These are phyloP conservation scores for Lordiphosa stackelbergi DNA, from an alignment of 1,140 invertebrate species.

Conservation along the genomic window DNA sequence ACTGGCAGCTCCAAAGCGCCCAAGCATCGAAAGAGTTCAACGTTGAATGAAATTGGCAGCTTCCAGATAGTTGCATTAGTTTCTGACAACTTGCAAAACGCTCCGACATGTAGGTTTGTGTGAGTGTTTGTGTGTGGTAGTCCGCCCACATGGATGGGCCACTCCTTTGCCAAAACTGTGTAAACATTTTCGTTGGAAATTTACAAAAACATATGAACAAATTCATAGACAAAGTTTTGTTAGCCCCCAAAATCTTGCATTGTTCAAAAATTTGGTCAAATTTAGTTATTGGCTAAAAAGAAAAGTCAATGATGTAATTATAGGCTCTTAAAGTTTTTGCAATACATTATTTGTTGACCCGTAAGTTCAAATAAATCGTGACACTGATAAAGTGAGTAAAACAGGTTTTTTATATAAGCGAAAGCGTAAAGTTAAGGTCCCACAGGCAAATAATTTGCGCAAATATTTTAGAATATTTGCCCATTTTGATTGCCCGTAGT, in stretches of 20 bases:
- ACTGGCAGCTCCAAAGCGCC: conserved; percentile 37
- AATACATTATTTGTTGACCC: too few species aligned
- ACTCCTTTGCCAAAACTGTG: conserved; percentile 6
- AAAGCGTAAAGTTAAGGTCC: too few species aligned
- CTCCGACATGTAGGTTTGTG: conserved; percentile 1
- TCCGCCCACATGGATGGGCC: background rate
- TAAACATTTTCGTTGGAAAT: conserved; percentile 40
- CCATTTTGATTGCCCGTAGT: too few species aligned
- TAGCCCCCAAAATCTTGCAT: conserved; percentile 10
- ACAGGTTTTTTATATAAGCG: too few species aligned
- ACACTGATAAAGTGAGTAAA: too few species aligned
- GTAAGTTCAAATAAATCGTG: too few species aligned
- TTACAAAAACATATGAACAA: conserved; percentile 6
- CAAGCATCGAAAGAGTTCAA: conserved; percentile 17
- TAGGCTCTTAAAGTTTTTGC: too few species aligned
- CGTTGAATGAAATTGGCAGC: conserved; percentile 51
- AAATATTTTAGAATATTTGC: too few species aligned
- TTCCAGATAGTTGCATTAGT: conserved; percentile 58
- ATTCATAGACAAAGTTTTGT: background rate
- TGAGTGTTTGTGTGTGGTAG: background rate
- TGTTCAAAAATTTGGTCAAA: conserved; percentile 14
- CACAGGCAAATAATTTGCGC: too few species aligned
- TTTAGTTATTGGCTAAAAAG: too few species aligned
- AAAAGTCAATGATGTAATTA: too few species aligned
- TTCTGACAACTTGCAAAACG: conserved; percentile 40